A percentile compares a stretch with the other conserved stretches of the same genome.
Evolutionary conservation across 2,113 vertebrate species (phyloP).

Genomic region (Ornithorhynchus anatinus): DNA sequence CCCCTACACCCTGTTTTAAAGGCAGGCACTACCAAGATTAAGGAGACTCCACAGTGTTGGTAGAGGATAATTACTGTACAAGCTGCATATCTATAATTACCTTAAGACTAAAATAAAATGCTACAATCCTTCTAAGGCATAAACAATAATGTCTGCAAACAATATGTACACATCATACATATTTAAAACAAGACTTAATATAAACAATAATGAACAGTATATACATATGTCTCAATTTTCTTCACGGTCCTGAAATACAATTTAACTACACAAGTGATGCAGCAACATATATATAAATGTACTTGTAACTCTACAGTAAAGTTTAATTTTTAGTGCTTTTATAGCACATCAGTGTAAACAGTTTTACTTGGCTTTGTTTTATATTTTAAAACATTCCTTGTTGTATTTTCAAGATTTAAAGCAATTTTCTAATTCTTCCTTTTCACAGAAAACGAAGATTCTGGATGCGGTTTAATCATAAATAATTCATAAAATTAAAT

Average conservation of each 20-base stretch:
- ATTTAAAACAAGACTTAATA: constrained; percentile 99
- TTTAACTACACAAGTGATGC: constrained; percentile 85
- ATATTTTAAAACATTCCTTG: constrained; percentile 98
- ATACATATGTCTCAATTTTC: constrained; percentile 88
- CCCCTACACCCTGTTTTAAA: constrained; percentile 99
- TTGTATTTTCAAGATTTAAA: constrained; percentile 95
- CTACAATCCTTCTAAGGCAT: constrained; percentile 99
- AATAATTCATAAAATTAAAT: constrained; percentile 99
- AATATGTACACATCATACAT: constrained; percentile 99
- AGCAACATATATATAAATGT: constrained; percentile 91
- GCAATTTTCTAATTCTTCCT: constrained; percentile 99
- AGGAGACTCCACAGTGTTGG: constrained; percentile 99
- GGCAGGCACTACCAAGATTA: constrained; percentile 99
- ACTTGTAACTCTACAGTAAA: constrained; percentile 92
- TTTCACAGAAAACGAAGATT: constrained; percentile 99
- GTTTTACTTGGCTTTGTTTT: constrained; percentile 98
- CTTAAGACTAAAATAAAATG: constrained; percentile 98
- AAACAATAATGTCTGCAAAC: constrained; percentile 99
- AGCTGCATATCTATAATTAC: constrained; percentile 91
- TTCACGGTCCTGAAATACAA: constrained; percentile 83
- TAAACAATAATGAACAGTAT: constrained; percentile 99
- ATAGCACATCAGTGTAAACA: constrained; percentile 99
- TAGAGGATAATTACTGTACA: constrained; percentile 99
- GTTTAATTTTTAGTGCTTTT: constrained; percentile 87
- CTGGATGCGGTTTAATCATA: constrained; percentile 97